Conservation (phyloP, 2,113 vertebrate species). For the Pimephales promelas region DNA sequence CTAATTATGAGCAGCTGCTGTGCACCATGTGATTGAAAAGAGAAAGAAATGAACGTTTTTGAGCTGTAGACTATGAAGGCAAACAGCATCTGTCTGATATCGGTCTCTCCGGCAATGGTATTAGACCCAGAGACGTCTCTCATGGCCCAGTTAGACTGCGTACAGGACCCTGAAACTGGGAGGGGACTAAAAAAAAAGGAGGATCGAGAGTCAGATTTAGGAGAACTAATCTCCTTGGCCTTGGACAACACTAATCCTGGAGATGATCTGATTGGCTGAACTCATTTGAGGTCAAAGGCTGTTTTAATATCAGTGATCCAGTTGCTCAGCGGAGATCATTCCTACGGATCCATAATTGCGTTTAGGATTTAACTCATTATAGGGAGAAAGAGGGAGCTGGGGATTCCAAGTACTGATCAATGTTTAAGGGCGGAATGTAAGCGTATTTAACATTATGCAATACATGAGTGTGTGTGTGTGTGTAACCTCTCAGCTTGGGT, state of each 20-base stretch:
- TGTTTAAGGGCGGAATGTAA: constrained; percentile 14
- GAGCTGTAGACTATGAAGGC: constrained; percentile 74
- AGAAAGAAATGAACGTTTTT: constrained; percentile 64
- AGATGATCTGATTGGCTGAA: constrained; percentile 51
- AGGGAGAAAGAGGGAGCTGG: neutral
- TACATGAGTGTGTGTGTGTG: constrained; percentile 8
- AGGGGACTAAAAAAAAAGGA: neutral
- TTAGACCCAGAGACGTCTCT: neutral
- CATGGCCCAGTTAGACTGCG: neutral
- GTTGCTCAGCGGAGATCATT: constrained; percentile 21
- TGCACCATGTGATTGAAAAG: constrained; percentile 62
- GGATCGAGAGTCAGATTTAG: constrained; percentile 3
- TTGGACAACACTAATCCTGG: constrained; percentile 40
- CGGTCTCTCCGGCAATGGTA: neutral
- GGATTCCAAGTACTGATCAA: neutral
- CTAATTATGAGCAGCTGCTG: constrained; percentile 78
- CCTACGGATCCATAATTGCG: neutral
- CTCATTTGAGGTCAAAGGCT: constrained; percentile 44
- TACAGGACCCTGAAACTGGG: neutral
- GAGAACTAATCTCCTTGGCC: constrained; percentile 31
- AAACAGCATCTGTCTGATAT: constrained; percentile 63
- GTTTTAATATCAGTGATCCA: constrained; percentile 29
- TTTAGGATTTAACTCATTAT: constrained; percentile 17
- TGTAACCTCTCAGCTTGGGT: constrained; percentile 12
- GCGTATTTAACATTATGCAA: constrained; percentile 19